These are phyloP conservation scores for Druon quercuslanigerum DNA, from an alignment of 1,140 invertebrate genomes.

Conservation along the genomic window DNA sequence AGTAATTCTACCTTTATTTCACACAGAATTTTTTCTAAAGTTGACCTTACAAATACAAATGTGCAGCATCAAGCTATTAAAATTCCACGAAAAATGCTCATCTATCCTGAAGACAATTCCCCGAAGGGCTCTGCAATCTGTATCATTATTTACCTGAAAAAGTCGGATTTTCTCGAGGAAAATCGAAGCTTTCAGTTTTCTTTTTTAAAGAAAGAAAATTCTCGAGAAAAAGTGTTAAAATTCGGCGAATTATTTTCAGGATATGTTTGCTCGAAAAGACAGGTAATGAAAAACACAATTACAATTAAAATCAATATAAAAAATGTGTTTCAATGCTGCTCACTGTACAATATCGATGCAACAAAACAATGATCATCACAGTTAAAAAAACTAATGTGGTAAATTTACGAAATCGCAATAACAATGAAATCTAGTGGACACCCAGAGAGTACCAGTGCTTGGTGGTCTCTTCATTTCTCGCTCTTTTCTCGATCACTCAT, in stretches of 20 bases:
- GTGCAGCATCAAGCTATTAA: conserved; percentile 3
- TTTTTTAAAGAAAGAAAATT: not conserved
- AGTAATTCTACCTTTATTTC: conserved; percentile 22
- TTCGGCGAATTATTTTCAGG: not conserved
- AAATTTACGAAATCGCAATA: conserved; percentile 48
- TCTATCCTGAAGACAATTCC: not conserved
- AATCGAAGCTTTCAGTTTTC: conserved; percentile 15
- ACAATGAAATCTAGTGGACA: conserved; percentile 55
- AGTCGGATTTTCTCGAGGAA: conserved; percentile 10
- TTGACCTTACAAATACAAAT: conserved; percentile 24
- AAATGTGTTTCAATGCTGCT: not conserved
- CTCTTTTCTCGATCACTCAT: conserved; percentile 33
- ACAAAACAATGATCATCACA: conserved; percentile 51
- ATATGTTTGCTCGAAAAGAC: not conserved
- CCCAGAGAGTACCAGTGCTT: conserved; percentile 49
- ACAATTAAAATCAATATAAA: not conserved
- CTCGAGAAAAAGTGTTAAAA: not conserved
- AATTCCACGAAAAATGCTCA: not conserved
- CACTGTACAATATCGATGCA: conserved; percentile 34
- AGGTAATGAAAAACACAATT: not conserved
- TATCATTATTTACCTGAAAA: not conserved
- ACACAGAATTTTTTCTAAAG: conserved; percentile 24
- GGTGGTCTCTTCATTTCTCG: not conserved
- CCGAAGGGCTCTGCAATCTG: not conserved
- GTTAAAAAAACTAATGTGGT: conserved; percentile 55